These are phyloP conservation scores for Horisme vitalbata DNA, from an alignment of 2,888 invertebrate genomes.

Conservation along the genomic window DNA sequence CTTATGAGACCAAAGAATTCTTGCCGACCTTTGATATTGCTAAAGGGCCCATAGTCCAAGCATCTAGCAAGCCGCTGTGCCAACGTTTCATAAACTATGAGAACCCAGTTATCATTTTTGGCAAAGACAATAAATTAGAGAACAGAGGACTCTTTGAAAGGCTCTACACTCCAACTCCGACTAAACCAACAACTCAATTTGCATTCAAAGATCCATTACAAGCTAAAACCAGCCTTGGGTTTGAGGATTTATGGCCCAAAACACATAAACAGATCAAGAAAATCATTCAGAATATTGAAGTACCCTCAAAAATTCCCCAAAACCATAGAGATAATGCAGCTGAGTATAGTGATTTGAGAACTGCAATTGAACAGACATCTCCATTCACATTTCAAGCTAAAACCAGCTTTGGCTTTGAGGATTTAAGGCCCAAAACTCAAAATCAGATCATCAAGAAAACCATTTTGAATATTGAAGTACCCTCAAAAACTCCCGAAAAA, in stretches of 20 bases:
- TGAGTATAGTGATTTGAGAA: too few species aligned
- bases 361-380: too few species aligned
- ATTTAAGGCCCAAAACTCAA: too few species aligned
- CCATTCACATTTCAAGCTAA: too few species aligned
- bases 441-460: too few species aligned
- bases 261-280: slow-evolving; percentile 13
- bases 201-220: neutral
- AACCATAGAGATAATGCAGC: too few species aligned
- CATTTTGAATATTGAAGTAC: too few species aligned
- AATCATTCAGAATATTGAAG: slow-evolving; percentile 20
- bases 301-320: slow-evolving; percentile 6
- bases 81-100: slow-evolving; percentile 12
- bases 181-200: neutral
- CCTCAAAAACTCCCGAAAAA: too few species aligned
- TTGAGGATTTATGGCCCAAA: slow-evolving; percentile 1
- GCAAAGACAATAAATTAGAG: slow-evolving; percentile 12
- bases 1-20: neutral
- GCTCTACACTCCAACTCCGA: neutral
- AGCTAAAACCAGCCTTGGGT: neutral
- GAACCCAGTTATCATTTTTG: slow-evolving; percentile 5
- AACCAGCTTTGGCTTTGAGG: too few species aligned
- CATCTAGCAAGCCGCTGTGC: neutral
- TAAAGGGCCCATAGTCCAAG: slow-evolving; percentile 3
- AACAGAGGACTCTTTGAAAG: neutral
- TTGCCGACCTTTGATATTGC: neutral